These are phyloP conservation scores for Parasteatoda tepidariorum DNA, from an alignment of 1,140 invertebrate genomes.

Conservation along the genomic window DNA sequence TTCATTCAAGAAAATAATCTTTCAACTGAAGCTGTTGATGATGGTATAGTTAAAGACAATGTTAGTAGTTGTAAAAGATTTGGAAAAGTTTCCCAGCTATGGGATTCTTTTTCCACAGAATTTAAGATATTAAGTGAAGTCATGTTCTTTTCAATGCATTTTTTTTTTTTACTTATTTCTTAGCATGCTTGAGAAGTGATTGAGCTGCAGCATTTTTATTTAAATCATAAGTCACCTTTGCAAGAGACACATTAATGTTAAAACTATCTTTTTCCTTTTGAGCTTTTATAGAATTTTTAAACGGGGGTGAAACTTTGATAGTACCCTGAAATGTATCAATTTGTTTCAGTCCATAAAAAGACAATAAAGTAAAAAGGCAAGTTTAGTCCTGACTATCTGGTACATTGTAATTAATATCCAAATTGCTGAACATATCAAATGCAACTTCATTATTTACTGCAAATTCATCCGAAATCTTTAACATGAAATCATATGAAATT, in stretches of 20 bases:
- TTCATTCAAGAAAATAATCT: too few species aligned
- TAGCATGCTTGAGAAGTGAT: neutral
- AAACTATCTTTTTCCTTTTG: too few species aligned
- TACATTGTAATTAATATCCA: neutral
- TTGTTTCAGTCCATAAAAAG: neutral
- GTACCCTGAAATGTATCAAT: neutral
- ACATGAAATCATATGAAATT: too few species aligned
- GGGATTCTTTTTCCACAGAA: neutral
- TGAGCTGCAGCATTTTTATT: neutral
- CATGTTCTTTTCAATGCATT: neutral
- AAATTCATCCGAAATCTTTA: neutral
- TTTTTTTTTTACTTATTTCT: neutral
- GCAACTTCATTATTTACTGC: neutral
- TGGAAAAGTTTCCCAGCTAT: neutral
- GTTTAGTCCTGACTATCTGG: neutral
- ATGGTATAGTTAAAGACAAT: too few species aligned
- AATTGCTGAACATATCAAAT: neutral
- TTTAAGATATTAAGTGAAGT: neutral
- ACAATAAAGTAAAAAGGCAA: neutral
- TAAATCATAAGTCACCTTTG: too few species aligned
- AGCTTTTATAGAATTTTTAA: neutral
- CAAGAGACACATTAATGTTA: too few species aligned
- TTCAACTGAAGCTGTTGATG: too few species aligned
- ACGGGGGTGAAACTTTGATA: neutral
- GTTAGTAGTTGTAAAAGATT: neutral